A percentile compares a stretch with the other conserved stretches of the same genome.
Evolutionary conservation across 2,797 vertebrate genomes (phyloP).

Genomic region (Salmo trutta): DNA sequence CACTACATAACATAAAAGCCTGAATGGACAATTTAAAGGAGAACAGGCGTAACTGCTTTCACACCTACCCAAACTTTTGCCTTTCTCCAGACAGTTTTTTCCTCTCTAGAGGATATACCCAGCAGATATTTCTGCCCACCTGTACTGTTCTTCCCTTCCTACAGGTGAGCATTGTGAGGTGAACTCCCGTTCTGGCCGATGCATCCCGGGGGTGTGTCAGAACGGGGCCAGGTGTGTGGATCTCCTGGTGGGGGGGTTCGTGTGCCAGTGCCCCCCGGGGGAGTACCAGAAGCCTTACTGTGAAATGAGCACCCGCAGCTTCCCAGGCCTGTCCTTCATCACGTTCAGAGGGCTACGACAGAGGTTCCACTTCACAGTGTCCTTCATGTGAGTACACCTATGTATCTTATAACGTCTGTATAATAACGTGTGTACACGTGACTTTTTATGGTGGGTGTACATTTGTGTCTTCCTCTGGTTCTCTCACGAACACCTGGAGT

Average conservation of each 20-base stretch:
- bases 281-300: slow-evolving; percentile 84
- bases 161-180: slow-evolving; percentile 85
- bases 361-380: slow-evolving; percentile 86
- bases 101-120: background rate
- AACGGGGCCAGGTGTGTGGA: slow-evolving; percentile 86
- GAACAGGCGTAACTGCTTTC: too few species aligned
- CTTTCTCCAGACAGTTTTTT: too few species aligned
- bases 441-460: background rate
- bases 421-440: background rate
- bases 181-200: slow-evolving; percentile 79
- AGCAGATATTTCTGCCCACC: background rate
- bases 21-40: too few species aligned
- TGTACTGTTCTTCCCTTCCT: background rate
- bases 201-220: slow-evolving; percentile 80
- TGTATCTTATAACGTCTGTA: background rate
- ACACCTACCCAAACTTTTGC: too few species aligned
- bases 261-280: slow-evolving; percentile 82
- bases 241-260: slow-evolving; percentile 86
- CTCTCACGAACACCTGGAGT: background rate
- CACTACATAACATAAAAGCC: too few species aligned
- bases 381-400: slow-evolving; percentile 77
- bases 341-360: slow-evolving; percentile 87
- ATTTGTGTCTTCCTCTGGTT: background rate
- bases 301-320: slow-evolving; percentile 84
- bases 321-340: slow-evolving; percentile 83